phyloP scores from a whole-genome alignment of 2,888 invertebrate genomes.

The Lumbricus terrestris region DNA sequence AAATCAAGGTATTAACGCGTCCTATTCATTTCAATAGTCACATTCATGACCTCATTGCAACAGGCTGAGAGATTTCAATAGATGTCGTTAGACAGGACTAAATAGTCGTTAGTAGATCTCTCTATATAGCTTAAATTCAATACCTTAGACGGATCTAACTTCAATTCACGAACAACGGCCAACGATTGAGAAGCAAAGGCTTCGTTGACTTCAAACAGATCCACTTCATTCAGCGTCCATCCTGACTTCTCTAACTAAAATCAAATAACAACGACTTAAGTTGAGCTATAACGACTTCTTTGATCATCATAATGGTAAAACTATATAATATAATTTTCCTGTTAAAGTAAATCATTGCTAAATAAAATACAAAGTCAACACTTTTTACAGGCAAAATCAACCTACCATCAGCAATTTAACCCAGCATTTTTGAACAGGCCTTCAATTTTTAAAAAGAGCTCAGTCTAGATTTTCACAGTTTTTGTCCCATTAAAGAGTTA shows the following conservation, averaged over 20 bases:
- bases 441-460: neutral
- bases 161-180: constrained; percentile 61
- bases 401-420: neutral
- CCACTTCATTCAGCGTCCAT: constrained; percentile 61
- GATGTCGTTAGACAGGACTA: neutral
- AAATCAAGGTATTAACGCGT: neutral
- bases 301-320: neutral
- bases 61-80: neutral
- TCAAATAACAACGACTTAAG: neutral
- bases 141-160: constrained; percentile 56
- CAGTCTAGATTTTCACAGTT: no score
- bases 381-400: neutral
- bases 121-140: neutral
- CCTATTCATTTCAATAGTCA: neutral
- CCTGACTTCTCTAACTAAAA: constrained; percentile 54
- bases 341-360: neutral
- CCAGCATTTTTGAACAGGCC: neutral
- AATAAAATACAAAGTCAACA: neutral
- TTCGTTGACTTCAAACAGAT: constrained; percentile 64
- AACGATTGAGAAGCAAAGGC: constrained; percentile 64
- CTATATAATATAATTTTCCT: no score
- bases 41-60: neutral
- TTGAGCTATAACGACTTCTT: neutral
- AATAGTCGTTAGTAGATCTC: neutral
- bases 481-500: no score